phyloP scores from a whole-genome alignment of 2,797 vertebrate species.

The Coregonus ussuriensis region DNA sequence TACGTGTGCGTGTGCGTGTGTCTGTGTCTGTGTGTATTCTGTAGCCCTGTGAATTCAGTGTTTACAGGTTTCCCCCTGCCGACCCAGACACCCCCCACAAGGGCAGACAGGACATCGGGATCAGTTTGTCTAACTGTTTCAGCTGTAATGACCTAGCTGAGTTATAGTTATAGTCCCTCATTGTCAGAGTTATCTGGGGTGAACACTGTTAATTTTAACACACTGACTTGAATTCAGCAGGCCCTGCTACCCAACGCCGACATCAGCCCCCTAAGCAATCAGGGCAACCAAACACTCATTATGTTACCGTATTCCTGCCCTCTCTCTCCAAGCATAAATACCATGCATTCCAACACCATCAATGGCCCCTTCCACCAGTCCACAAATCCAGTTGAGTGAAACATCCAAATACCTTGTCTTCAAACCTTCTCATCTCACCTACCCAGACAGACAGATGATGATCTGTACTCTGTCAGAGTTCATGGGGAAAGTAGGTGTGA shows the following conservation, averaged over 20 bases:
- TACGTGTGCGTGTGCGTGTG: conserved; percentile 6
- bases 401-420: not conserved
- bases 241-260: not conserved
- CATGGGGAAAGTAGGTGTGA: not conserved
- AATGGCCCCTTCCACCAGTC: not conserved
- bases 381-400: not conserved
- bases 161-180: conserved; percentile 6
- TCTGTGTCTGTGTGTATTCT: not conserved
- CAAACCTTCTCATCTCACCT: not conserved
- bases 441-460: not conserved
- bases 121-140: conserved; percentile 3
- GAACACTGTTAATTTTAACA: conserved; percentile 26
- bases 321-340: not conserved
- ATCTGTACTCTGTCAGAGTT: not conserved
- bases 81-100: too few relatives aligned
- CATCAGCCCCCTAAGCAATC: not conserved
- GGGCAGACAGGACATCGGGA: conserved; percentile 12
- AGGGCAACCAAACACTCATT: not conserved
- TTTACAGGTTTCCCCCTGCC: too few relatives aligned
- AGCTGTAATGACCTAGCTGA: conserved; percentile 21
- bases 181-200: conserved; percentile 17
- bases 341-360: not conserved
- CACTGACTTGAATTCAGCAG: conserved; percentile 17
- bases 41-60: too few relatives aligned
- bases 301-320: not conserved